Percentiles rank a stretch among this genome's conserved stretches.
Evolutionary conservation across 1,140 invertebrate species (phyloP).

Genomic region (Drosophila nigrodunni): DNA sequence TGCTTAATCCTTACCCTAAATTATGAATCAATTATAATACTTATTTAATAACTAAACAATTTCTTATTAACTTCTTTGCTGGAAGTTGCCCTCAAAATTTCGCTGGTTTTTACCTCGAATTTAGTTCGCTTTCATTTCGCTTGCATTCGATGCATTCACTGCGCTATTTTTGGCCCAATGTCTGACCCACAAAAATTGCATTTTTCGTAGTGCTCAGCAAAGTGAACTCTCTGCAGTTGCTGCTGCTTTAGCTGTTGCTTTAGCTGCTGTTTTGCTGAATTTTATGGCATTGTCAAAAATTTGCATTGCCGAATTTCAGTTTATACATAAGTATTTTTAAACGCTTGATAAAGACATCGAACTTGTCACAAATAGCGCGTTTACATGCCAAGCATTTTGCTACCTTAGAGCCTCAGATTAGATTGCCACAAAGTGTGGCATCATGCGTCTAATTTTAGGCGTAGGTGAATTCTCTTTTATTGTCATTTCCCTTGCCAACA

Average conservation of each 20-base stretch:
- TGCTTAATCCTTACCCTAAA: too few relatives aligned
- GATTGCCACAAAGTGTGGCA: conserved; percentile 32
- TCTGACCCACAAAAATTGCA: conserved; percentile 70
- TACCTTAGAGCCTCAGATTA: conserved; percentile 42
- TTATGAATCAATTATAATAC: neutral
- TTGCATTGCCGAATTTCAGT: conserved; percentile 46
- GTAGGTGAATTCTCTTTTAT: conserved; percentile 49
- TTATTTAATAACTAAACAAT: neutral
- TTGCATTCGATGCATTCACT: conserved; percentile 38
- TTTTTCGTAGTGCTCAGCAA: conserved; percentile 64
- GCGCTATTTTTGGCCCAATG: conserved; percentile 75
- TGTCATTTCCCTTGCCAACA: conserved; percentile 28
- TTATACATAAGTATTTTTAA: conserved; percentile 36
- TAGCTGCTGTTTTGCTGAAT: conserved; percentile 29
- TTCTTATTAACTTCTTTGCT: neutral
- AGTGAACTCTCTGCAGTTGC: neutral
- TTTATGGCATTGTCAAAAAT: conserved; percentile 76
- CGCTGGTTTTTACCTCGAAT: conserved; percentile 44
- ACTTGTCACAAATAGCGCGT: conserved; percentile 81
- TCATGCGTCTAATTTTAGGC: conserved; percentile 76
- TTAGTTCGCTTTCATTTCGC: conserved; percentile 45
- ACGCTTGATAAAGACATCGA: conserved; percentile 83
- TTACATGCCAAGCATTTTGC: conserved; percentile 68
- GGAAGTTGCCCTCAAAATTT: conserved; percentile 52
- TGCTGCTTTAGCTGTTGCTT: neutral